Conservation (phyloP, 2,113 vertebrate species). For the Oreocharis arfaki region DNA sequence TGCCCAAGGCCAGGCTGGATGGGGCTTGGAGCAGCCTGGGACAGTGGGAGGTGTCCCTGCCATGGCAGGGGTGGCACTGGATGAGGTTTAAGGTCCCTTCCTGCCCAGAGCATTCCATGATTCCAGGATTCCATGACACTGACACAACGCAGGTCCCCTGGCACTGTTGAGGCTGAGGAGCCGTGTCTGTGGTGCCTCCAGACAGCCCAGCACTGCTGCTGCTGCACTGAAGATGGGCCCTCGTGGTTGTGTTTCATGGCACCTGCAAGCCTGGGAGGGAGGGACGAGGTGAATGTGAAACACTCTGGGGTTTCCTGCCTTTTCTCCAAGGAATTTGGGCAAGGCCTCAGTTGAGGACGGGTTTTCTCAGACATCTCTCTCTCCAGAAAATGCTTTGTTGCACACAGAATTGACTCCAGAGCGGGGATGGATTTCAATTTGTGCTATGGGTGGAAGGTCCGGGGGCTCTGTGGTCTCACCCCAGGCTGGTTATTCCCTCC, state of each 20-base stretch:
- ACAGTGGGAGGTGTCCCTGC: background rate
- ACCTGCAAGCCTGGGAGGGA: background rate
- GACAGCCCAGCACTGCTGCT: background rate
- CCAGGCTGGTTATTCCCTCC: background rate
- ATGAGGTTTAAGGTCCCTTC: background rate
- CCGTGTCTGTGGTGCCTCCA: fast-evolving
- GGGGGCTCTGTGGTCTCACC: background rate
- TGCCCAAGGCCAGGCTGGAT: background rate
- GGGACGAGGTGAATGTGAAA: background rate
- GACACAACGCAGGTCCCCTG: background rate
- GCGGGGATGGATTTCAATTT: background rate
- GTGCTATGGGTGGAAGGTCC: background rate
- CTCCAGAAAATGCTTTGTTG: background rate
- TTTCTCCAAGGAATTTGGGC: background rate
- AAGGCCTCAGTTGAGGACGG: background rate
- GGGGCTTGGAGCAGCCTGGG: background rate
- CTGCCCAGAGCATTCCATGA: background rate
- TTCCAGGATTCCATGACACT: background rate
- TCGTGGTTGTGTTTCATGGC: background rate
- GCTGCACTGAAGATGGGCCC: background rate
- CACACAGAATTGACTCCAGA: background rate
- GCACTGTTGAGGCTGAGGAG: background rate
- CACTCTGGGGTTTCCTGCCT: background rate
- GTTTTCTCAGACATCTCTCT: background rate
- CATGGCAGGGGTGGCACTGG: background rate